Percentiles rank a stretch among this genome's conserved stretches.
These are phyloP conservation scores for Trachythela sp. DNA, from an alignment of 64 coral and sea anemone species.

Conservation along the genomic window DNA sequence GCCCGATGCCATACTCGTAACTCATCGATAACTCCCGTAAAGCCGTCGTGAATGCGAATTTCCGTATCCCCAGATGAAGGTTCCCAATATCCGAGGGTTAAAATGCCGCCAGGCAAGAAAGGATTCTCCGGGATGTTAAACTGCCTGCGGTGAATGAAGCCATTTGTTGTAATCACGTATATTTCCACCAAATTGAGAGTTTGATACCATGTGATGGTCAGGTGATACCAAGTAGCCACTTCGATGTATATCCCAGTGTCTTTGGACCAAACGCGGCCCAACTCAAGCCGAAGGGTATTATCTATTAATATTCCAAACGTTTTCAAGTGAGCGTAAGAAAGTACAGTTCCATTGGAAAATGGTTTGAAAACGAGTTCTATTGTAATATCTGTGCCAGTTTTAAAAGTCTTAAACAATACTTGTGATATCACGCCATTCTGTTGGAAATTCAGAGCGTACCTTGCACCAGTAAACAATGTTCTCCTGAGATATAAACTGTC, in stretches of 20 bases:
- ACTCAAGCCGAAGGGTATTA: conserved; percentile 45
- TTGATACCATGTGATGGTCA: conserved; percentile 70
- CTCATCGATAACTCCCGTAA: conserved; percentile 83
- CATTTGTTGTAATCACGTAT: conserved; percentile 60
- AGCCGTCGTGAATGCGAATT: conserved; percentile 21
- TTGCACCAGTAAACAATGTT: conserved; percentile 52
- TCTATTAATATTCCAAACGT: conserved; percentile 71
- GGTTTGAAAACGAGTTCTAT: conserved; percentile 82
- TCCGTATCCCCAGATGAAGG: conserved; percentile 68
- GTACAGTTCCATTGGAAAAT: conserved; percentile 58
- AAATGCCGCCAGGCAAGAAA: conserved; percentile 65
- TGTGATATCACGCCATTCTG: conserved; percentile 62
- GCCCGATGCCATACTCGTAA: conserved; percentile 82
- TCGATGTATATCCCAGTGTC: conserved; percentile 57
- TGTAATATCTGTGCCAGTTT: conserved; percentile 55
- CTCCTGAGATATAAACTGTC: conserved; percentile 49
- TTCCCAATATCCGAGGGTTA: conserved; percentile 86
- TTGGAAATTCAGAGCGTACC: conserved; percentile 82
- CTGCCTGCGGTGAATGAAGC: conserved; percentile 46
- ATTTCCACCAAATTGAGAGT: conserved; percentile 39
- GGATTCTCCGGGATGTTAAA: conserved; percentile 43
- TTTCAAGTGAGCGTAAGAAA: conserved; percentile 70
- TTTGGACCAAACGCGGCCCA: conserved; percentile 17
- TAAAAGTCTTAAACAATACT: conserved; percentile 61
- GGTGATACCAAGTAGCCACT: conserved; percentile 62